Evolutionary conservation across 2,888 invertebrate genomes (phyloP).

Genomic region (Melieria omissa): DNA sequence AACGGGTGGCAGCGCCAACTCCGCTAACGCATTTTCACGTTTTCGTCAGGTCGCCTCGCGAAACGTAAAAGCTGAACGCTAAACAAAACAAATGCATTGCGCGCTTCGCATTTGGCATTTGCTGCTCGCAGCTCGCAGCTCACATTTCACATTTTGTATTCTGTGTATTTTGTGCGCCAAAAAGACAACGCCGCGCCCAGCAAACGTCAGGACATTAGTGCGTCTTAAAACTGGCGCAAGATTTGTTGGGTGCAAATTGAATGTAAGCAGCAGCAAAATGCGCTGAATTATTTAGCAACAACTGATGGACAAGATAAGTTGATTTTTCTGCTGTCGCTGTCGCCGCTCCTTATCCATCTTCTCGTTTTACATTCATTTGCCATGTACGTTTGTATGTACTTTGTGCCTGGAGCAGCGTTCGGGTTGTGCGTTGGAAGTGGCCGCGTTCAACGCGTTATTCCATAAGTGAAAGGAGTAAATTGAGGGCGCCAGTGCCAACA

Average conservation of each 20-base stretch:
- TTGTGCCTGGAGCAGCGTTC: no score
- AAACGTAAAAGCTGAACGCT: background rate
- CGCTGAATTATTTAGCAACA: constrained; percentile 52
- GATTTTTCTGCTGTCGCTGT: constrained; percentile 35
- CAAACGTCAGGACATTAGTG: constrained; percentile 3
- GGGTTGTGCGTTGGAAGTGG: no score
- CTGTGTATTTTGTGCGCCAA: constrained; percentile 11
- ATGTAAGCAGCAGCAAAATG: constrained; percentile 59
- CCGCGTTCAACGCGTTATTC: no score
- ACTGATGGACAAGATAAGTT: constrained; percentile 29
- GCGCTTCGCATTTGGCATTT: constrained; percentile 17
- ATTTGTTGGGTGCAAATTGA: constrained; percentile 59
- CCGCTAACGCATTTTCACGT: no score
- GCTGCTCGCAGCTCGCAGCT: constrained; percentile 21
- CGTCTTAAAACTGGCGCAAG: constrained; percentile 27
- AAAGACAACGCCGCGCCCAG: background rate
- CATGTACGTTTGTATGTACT: background rate
- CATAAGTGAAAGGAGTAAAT: no score
- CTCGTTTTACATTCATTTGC: background rate
- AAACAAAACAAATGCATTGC: constrained; percentile 21
- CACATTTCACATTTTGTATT: constrained; percentile 10
- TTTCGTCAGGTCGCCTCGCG: no score
- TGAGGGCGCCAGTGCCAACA: no score
- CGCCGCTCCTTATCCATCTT: constrained; percentile 25
- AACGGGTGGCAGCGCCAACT: no score